Evolutionary conservation across 2,797 vertebrate genomes (phyloP), one percentile per base, ranked within the genome.

Genomic region (Telmatherina bonti): DNA sequence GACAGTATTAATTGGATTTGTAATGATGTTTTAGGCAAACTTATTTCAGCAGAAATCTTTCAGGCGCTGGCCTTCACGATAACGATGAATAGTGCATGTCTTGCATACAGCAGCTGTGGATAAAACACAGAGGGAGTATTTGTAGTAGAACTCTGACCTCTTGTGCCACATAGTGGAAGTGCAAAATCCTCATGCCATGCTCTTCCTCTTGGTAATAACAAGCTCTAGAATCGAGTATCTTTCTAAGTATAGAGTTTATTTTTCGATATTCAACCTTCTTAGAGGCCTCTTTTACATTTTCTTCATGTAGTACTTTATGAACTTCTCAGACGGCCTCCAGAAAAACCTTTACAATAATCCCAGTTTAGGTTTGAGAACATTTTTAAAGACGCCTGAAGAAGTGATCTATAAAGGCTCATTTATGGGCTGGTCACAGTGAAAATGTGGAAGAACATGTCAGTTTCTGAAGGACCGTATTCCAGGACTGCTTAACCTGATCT

Each of bases 61-160:
- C 77, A 85, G 83, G 79, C 73, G 65, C 62, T 67, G 83, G 76
- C 67, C 82, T 81, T 71, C 56, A 47, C 81, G 88, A 91, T 89
- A 87, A 90, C 27, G 64, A 59, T 78, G 78, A 84, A 80, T 53
- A n/a, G 74, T 67, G 67, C 86, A 76, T 83, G 83, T 65, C 77
- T 84, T 72, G 84, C 75, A 81, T 80, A 57, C 81, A 68, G 70
- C 57, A 54, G 71, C 69, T 69, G 47, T 33, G 53, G 72, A 66
- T 61, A 26, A 65, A 51, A 20, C 30, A 18, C 56, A n/a, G 24
- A 26, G 18, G 31, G 49, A 54, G 72, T 27, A 92, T 94, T 91
- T 79, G 80, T 85, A 89, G 93, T 91, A 82, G 51, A 92, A 87
- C 81, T 90, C 91, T 94, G 94, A 92, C 93, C 94, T 94, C 94